Conservation (phyloP, 2,888 invertebrate species). For the Koerneria pararmatus region DNA sequence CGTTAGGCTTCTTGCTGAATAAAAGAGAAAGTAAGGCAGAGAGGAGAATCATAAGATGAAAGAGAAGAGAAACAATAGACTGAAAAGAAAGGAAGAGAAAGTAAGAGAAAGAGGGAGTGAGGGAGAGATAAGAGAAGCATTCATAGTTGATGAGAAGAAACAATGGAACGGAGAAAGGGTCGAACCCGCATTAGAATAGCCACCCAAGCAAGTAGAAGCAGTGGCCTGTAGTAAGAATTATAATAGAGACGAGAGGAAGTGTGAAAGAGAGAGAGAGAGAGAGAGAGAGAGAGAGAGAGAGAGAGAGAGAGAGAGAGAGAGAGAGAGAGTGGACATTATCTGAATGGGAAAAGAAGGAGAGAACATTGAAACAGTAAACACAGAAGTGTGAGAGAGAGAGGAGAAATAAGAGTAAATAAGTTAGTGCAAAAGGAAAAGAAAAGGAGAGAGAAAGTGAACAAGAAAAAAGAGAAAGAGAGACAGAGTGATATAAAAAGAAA, state of each 20-base stretch:
- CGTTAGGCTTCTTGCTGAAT: too few relatives aligned
- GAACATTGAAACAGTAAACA: not conserved
- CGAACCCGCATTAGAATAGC: constrained; percentile 1
- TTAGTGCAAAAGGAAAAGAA: not conserved
- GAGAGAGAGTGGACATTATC: not conserved
- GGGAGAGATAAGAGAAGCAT: not conserved
- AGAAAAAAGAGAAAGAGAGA: not conserved
- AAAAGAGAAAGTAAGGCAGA: not conserved
- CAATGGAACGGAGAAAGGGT: not conserved
- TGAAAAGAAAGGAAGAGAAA: not conserved
- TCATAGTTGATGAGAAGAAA: constrained; percentile 10
- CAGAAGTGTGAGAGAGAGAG: not conserved
- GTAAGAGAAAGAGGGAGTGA: constrained; percentile 5
- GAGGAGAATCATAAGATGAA: constrained; percentile 1
- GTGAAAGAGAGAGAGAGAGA: not conserved
- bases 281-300: not conserved
- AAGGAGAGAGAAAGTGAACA: not conserved
- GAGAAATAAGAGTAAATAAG: not conserved
- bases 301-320: not conserved
- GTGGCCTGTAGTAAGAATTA: too few relatives aligned
- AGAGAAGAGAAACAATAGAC: constrained; percentile 1
- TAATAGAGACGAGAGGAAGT: too few relatives aligned
- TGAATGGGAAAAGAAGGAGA: not conserved
- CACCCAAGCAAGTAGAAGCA: too few relatives aligned
- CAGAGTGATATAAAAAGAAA: not conserved